A percentile compares a stretch with the other conserved stretches of the same genome.
Evolutionary conservation across 2,888 invertebrate genomes (phyloP).

Genomic region (Deroplatys truncata): DNA sequence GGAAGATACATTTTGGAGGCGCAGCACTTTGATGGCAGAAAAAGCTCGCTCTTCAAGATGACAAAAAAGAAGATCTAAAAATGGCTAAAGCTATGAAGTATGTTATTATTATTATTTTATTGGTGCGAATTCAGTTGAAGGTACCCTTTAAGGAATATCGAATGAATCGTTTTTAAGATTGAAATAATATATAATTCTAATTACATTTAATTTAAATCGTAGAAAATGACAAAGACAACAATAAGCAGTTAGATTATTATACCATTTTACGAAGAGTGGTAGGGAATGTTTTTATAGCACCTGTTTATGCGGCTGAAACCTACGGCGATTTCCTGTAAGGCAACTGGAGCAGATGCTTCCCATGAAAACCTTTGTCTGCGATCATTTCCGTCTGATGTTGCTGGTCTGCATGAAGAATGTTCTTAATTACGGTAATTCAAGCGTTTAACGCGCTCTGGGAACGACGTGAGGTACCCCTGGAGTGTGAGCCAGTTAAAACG

Average conservation of each 20-base stretch:
- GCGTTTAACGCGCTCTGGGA: not conserved
- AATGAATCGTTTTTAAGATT: too few relatives aligned
- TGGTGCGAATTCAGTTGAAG: too few relatives aligned
- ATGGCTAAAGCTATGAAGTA: too few relatives aligned
- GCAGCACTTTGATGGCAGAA: too few relatives aligned
- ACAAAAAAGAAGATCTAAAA: too few relatives aligned
- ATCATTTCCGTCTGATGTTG: not conserved
- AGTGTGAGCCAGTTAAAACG: not conserved
- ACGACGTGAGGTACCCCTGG: not conserved
- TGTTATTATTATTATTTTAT: too few relatives aligned
- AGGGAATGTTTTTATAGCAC: not conserved
- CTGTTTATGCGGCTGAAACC: not conserved
- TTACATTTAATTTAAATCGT: too few relatives aligned
- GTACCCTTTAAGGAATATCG: too few relatives aligned
- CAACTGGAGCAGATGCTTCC: not conserved
- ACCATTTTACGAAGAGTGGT: not conserved
- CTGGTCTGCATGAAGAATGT: not conserved
- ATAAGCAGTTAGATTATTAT: not conserved
- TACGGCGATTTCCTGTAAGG: not conserved
- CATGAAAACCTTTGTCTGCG: not conserved
- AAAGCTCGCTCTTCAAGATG: too few relatives aligned
- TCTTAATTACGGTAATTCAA: not conserved
- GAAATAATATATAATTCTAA: too few relatives aligned
- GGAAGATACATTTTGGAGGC: too few relatives aligned
- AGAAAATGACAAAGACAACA: too few relatives aligned